phyloP scores from a whole-genome alignment of 2,113 vertebrate genomes.

The Aleadryas rufinucha region DNA sequence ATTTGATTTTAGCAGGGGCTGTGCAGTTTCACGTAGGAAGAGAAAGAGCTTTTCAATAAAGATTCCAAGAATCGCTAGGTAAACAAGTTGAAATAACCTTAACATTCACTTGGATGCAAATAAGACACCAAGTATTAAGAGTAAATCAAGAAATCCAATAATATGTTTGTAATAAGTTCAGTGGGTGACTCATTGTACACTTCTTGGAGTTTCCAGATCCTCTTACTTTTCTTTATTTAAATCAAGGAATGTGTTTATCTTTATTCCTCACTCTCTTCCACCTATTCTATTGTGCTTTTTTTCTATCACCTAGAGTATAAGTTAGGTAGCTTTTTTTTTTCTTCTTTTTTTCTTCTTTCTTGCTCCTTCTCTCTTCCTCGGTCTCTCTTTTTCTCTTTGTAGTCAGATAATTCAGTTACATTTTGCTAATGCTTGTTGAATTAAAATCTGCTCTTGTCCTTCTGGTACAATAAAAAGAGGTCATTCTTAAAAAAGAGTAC shows the following conservation, averaged over 20 bases:
- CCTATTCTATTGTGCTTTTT: not conserved
- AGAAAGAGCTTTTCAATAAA: not conserved
- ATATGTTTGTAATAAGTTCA: not conserved
- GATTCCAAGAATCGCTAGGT: not conserved
- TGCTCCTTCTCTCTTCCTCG: not conserved
- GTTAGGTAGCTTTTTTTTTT: not conserved
- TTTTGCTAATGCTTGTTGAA: not conserved
- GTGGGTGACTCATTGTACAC: not conserved
- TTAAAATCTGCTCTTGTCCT: not conserved
- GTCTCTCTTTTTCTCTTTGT: not conserved
- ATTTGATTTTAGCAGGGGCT: not conserved
- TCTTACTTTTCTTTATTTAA: not conserved
- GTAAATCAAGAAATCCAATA: not conserved
- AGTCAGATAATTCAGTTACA: not conserved
- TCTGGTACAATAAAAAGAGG: not conserved
- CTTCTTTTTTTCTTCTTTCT: rapidly evolving
- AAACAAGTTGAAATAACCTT: not conserved
- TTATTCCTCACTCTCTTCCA: not conserved
- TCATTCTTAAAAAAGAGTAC: not conserved
- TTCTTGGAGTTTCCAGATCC: not conserved
- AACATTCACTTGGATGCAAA: not conserved
- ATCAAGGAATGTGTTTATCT: not conserved
- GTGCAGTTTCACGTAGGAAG: not conserved
- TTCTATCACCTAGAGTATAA: not conserved
- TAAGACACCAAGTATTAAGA: not conserved